These are phyloP conservation scores for Leptogaster cylindrica DNA, from an alignment of 2,888 invertebrate species.

Conservation along the genomic window DNA sequence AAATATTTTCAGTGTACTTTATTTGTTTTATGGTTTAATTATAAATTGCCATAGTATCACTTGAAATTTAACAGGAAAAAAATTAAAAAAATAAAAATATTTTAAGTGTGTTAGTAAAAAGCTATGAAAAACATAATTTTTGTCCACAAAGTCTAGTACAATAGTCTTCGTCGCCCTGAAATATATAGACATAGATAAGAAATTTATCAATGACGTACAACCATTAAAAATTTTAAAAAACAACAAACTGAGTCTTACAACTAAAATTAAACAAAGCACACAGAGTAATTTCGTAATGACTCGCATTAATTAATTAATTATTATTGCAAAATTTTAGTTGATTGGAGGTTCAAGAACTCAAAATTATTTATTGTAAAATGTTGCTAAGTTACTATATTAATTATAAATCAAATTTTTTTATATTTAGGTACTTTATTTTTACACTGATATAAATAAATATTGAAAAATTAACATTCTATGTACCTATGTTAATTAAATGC, in stretches of 20 bases:
- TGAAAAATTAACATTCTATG: background rate
- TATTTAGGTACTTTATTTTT: background rate
- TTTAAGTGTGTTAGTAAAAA: constrained; percentile 43
- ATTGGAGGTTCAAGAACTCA: no score
- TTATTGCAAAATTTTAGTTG: background rate
- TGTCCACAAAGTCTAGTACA: constrained; percentile 64
- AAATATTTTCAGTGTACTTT: constrained; percentile 24
- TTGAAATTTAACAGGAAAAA: constrained; percentile 28
- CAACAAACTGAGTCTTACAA: constrained; percentile 33
- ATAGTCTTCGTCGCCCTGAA: constrained; percentile 70
- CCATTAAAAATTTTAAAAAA: no score
- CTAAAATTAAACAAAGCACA: constrained; percentile 7
- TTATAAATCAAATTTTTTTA: background rate
- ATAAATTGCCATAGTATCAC: constrained; percentile 25
- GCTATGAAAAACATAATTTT: constrained; percentile 37
- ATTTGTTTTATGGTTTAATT: constrained; percentile 26
- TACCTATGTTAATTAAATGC: no score
- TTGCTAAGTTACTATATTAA: no score
- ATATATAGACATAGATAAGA: constrained; percentile 62
- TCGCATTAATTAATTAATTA: background rate
- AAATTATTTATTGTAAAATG: no score
- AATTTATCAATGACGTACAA: constrained; percentile 44
- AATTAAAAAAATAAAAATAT: no score
- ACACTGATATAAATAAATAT: background rate
- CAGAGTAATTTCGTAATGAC: constrained; percentile 7